These are phyloP conservation scores for Scytalopus superciliaris DNA, from an alignment of 2,113 vertebrate genomes.

Conservation along the genomic window DNA sequence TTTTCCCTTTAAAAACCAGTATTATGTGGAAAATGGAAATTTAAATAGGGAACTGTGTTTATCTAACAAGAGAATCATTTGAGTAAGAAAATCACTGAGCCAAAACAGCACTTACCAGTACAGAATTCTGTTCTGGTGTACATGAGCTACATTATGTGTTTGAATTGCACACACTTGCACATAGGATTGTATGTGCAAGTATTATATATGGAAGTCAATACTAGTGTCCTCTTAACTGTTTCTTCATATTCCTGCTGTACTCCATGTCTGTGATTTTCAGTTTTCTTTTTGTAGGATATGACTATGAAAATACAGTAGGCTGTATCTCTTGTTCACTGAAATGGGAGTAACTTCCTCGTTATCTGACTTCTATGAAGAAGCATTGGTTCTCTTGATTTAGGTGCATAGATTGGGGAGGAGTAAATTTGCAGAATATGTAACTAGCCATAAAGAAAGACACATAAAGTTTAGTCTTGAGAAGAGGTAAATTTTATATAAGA, in stretches of 20 bases:
- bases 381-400: background rate
- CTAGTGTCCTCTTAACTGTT: background rate
- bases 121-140: background rate
- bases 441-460: background rate
- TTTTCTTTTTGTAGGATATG: background rate
- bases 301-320: background rate
- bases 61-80: background rate
- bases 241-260: background rate
- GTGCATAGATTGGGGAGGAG: background rate
- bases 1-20: background rate
- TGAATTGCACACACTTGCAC: rapidly evolving
- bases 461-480: background rate
- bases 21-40: background rate
- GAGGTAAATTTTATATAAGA: background rate
- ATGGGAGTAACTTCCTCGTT: background rate
- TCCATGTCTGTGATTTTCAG: background rate
- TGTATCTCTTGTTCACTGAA: background rate
- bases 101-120: background rate
- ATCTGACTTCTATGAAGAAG: background rate
- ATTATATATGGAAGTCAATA: background rate
- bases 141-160: background rate
- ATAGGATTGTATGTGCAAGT: background rate
- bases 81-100: background rate
- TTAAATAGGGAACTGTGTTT: background rate
- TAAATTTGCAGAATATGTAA: background rate